Percentiles rank a stretch among this genome's conserved stretches.
phyloP scores from a whole-genome alignment of 2,888 invertebrate species.

The Formica aserva region DNA sequence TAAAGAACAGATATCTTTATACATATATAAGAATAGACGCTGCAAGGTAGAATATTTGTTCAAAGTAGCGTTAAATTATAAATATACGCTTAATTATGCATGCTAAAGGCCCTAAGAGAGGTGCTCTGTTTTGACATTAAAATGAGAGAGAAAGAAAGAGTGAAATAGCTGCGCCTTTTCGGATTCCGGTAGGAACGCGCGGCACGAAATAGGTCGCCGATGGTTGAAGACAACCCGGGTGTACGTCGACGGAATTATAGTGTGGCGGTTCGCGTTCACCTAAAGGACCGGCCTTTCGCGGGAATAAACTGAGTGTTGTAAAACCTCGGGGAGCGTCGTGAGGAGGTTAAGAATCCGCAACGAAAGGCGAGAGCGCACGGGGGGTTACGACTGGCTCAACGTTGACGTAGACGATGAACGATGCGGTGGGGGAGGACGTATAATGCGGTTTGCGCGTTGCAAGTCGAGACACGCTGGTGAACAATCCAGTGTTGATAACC shows the following conservation, averaged over 20 bases:
- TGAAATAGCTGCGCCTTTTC: neutral
- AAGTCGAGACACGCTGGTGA: constrained; percentile 77
- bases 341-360: constrained; percentile 65
- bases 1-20: neutral
- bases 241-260: constrained; percentile 58
- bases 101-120: neutral
- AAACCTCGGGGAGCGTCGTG: constrained; percentile 63
- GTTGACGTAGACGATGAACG: constrained; percentile 56
- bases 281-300: constrained; percentile 56
- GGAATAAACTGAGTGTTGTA: constrained; percentile 60
- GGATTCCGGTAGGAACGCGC: constrained; percentile 36
- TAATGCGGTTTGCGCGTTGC: constrained; percentile 68
- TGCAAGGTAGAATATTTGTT: neutral
- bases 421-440: constrained; percentile 21
- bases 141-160: neutral
- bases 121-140: neutral
- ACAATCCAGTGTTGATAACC: constrained; percentile 81
- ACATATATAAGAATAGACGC: neutral
- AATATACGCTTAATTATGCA: neutral
- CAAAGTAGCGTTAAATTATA: constrained; percentile 12
- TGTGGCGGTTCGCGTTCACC: constrained; percentile 57
- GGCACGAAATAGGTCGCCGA: constrained; percentile 63
- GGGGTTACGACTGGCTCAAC: constrained; percentile 55
- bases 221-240: constrained; percentile 58
- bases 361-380: constrained; percentile 44